phyloP scores from a whole-genome alignment of 2,797 vertebrate species.

The Eidolon dupreanum region DNA sequence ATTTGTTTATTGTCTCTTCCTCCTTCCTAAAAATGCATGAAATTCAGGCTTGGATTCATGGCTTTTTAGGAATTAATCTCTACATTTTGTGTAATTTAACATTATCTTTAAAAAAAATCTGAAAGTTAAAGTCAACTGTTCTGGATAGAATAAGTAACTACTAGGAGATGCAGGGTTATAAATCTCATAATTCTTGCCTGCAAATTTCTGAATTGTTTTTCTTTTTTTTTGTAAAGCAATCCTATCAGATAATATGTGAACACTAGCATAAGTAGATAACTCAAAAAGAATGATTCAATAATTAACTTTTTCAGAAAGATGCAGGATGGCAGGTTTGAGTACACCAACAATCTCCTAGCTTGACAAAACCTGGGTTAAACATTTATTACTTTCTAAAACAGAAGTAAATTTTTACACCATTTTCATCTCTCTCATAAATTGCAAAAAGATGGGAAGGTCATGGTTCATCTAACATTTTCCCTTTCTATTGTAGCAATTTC shows the following conservation, averaged over 20 bases:
- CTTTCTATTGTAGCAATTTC: constrained; percentile 63
- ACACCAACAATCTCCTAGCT: background rate
- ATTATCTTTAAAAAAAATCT: background rate
- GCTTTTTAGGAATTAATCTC: background rate
- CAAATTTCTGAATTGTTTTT: background rate
- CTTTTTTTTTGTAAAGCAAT: background rate
- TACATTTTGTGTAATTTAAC: background rate
- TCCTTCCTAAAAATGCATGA: background rate
- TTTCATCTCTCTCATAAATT: constrained; percentile 58
- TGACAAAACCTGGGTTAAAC: constrained; percentile 13
- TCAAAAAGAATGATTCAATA: background rate
- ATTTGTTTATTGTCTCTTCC: background rate
- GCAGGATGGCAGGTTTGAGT: background rate
- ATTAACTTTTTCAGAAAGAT: constrained; percentile 8
- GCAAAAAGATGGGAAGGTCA: constrained; percentile 47
- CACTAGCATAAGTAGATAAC: background rate
- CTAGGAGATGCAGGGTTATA: background rate
- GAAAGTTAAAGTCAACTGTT: background rate
- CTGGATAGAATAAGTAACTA: background rate
- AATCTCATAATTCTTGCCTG: background rate
- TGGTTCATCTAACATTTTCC: constrained; percentile 47
- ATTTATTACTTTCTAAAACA: constrained; percentile 3
- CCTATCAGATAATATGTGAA: background rate
- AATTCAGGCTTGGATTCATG: background rate
- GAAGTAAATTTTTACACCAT: background rate